Conservation (phyloP, 2,113 vertebrate species). For the Sterrhoptilus dennistouni region DNA sequence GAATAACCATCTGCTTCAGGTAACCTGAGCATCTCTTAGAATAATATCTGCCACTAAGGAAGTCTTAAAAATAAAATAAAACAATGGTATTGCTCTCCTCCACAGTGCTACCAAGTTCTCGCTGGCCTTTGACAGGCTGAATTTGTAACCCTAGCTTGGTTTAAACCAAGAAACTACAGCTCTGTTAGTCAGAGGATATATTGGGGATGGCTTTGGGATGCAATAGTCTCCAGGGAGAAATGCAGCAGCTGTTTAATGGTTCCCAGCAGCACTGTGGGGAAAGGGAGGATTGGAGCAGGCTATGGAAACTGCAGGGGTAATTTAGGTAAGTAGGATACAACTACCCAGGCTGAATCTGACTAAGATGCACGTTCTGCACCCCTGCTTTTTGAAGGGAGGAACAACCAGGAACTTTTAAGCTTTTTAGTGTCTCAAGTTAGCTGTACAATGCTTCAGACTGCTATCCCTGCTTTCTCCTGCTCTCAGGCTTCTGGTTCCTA, state of each 20-base stretch:
- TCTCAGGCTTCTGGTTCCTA: background rate
- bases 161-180: background rate
- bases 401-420: background rate
- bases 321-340: constrained; percentile 1
- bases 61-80: background rate
- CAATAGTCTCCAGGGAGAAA: background rate
- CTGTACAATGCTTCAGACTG: background rate
- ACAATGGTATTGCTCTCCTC: background rate
- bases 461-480: background rate
- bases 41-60: background rate
- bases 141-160: background rate
- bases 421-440: background rate
- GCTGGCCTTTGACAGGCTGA: background rate
- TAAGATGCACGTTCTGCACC: background rate
- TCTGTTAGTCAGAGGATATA: background rate
- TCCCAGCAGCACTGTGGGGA: background rate
- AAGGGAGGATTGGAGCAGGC: background rate
- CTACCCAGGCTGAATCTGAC: background rate
- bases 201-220: background rate
- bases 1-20: background rate
- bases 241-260: constrained; percentile 5
- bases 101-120: background rate
- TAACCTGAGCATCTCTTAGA: background rate
- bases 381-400: background rate
- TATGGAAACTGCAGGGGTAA: background rate